Evolutionary conservation across 2,888 invertebrate genomes (phyloP), one percentile per base, ranked within the genome.

Genomic region (Calameuta filiformis): DNA sequence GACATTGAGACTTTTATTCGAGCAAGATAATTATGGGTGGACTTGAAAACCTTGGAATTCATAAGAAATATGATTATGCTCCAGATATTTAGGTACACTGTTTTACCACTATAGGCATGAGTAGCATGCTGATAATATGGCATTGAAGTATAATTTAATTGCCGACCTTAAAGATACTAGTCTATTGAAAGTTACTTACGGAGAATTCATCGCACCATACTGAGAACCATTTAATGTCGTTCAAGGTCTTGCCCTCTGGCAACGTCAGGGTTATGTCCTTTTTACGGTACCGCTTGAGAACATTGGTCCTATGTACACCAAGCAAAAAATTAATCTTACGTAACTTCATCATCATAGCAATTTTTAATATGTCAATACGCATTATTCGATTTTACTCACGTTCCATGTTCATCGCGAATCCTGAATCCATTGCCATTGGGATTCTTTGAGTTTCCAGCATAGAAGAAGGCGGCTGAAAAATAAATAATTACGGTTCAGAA

Each of bases 191-290:
- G n/a, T 77, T 86, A 94, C 95, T 95, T 88, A 98, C 98, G 78
- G 96, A 93, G 88, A 95, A 97, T 90, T 97, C 97, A 88, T 97
- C 96, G 91, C 98, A 98, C 97, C 97, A 98, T 68, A 98, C 95
- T 15, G 97, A 95, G 92, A 98, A 95, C 96, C 98, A 98, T 90
- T 94, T 95, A 90, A 97, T 94, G 91, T 96, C 96, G 86, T 94
- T 94, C 80, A 98, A 92, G 40, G 96, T 96, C 90, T 96, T 96
- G 74, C 97, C 97, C 85, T 97, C 97, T 1, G 98, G 98, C 84
- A 98, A 93, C 23, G 97, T 95, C 74, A 98, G 92, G 76, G 97
- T 97, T 86, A 98, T 93, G 88, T 96, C 94, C 92, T 97, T 96
- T 85, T 96, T 96, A 83, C 95, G 93, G 93, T 98, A 98, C 85